Base-by-base conservation (phyloP, 1,140 invertebrate species). In the Aleiodes sp. region DNA sequence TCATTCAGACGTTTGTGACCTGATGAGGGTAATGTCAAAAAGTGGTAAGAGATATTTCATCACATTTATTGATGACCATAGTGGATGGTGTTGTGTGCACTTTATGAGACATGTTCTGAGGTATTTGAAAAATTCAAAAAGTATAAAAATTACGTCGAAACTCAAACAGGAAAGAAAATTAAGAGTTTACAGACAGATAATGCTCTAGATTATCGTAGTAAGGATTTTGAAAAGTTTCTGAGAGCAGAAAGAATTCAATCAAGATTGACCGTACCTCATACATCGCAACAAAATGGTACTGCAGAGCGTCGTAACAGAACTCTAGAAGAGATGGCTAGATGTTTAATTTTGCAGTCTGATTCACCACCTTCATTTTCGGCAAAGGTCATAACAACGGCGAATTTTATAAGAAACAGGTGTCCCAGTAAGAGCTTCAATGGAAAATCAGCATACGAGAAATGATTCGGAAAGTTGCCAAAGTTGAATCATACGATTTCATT, bases 1-100 rank as follows among this genome's bases (percentile, higher is more conserved):
- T 14, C 80, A 84, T 71, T 72, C 75, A 61, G 81, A 85, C 52
- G 59, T 85, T 9, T 84, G 81, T 75, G 81, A 82, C 39, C 77
- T 76, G 0, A 80, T 80, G 72, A 26, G 76, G 10, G 41, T 56
- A 57, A 63, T 26, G 19, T 76, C 81, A 6, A 61, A 78, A 52
- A 73, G 76, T 39, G 78, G 79, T 29, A 72, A 78, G 2, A 79
- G 63, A 65, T 86, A 85, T 73, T 84, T 82, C 69, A 56, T 82
- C 10, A 78, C 78, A 1, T 82, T 85, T n/a, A 78, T 76, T 52
- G 80, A 85, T 70, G 81, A 85, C 70, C 78, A 71, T 65, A 76
- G 75, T 29, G 19, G 79, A 70, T 73, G 68, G 69, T 72, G 21
- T 21, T 60, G 43, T 24, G 66, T 72, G 1, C 16, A 62, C 74